phyloP scores from a whole-genome alignment of 2,797 vertebrate genomes.

The Gymnodraco acuticeps region DNA sequence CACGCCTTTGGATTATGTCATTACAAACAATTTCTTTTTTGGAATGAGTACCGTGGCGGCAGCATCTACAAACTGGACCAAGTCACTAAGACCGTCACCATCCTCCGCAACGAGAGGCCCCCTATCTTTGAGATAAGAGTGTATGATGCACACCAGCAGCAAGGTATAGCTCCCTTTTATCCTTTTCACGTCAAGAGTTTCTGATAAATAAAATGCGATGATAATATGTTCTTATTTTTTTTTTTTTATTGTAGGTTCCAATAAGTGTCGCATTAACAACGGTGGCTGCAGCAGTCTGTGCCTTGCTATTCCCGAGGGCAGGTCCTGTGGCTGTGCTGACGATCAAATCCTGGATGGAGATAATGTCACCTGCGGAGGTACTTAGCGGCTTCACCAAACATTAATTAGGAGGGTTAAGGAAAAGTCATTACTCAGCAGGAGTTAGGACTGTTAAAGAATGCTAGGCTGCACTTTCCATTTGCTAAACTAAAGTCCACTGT shows the following conservation, averaged over 20 bases:
- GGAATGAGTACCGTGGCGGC: constrained; percentile 97
- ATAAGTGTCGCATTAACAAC: constrained; percentile 92
- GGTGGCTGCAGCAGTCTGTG: constrained; percentile 97
- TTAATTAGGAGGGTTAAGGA: constrained; percentile 39
- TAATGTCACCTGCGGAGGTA: constrained; percentile 95
- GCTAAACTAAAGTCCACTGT: background rate
- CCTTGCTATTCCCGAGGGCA: constrained; percentile 90
- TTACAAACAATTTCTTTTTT: constrained; percentile 95
- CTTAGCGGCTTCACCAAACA: constrained; percentile 43
- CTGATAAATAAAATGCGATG: background rate
- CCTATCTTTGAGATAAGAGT: constrained; percentile 98
- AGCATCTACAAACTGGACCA: constrained; percentile 95
- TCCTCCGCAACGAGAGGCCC: constrained; percentile 94
- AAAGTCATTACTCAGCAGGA: constrained; percentile 55
- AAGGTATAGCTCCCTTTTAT: constrained; percentile 82
- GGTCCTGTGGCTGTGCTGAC: constrained; percentile 94
- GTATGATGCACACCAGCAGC: constrained; percentile 96
- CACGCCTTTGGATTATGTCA: constrained; percentile 98
- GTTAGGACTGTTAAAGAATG: constrained; percentile 41
- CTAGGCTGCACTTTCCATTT: constrained; percentile 39
- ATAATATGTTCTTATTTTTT: background rate
- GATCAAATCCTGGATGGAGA: constrained; percentile 92
- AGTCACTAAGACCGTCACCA: constrained; percentile 87
- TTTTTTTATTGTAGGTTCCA: constrained; percentile 83
- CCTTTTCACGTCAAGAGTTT: background rate